A percentile compares a stretch with the other conserved stretches of the same genome.
These are phyloP conservation scores for Protophormia terraenovae DNA, from an alignment of 2,888 invertebrate genomes.

Conservation along the genomic window DNA sequence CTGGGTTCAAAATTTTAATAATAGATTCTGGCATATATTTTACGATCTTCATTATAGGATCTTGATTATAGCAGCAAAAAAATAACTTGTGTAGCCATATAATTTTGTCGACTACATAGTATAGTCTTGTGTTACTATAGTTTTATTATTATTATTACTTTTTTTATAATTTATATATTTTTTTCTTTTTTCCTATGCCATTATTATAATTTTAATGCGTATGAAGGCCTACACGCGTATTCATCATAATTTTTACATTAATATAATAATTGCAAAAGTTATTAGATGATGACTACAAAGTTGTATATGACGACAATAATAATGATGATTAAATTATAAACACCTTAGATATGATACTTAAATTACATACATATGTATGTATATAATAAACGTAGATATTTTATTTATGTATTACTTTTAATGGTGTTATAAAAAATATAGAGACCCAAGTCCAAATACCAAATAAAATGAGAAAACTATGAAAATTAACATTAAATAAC, in stretches of 20 bases:
- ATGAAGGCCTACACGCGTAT: constrained; percentile 25
- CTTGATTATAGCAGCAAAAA: too few species aligned
- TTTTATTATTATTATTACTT: background rate
- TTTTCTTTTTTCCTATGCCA: background rate
- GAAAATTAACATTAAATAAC: constrained; percentile 41
- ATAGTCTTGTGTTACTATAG: background rate
- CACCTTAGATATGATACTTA: background rate
- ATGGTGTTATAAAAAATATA: constrained; percentile 4
- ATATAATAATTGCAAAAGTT: constrained; percentile 26
- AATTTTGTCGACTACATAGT: background rate
- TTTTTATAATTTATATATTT: background rate
- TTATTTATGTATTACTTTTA: background rate
- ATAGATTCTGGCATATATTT: too few species aligned
- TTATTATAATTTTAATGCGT: constrained; percentile 13
- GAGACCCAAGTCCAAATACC: background rate
- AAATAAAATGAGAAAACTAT: constrained; percentile 22
- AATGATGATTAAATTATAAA: constrained; percentile 42
- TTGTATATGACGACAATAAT: background rate
- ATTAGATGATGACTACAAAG: background rate
- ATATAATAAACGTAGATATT: background rate
- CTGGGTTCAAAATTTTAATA: too few species aligned
- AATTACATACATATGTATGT: background rate
- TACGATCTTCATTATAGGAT: too few species aligned
- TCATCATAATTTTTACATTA: constrained; percentile 12
- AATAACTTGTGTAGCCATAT: too few species aligned